A percentile compares a stretch with the other conserved stretches of the same genome.
phyloP scores from a whole-genome alignment of 2,113 vertebrate species.

The Gulo gulo region DNA sequence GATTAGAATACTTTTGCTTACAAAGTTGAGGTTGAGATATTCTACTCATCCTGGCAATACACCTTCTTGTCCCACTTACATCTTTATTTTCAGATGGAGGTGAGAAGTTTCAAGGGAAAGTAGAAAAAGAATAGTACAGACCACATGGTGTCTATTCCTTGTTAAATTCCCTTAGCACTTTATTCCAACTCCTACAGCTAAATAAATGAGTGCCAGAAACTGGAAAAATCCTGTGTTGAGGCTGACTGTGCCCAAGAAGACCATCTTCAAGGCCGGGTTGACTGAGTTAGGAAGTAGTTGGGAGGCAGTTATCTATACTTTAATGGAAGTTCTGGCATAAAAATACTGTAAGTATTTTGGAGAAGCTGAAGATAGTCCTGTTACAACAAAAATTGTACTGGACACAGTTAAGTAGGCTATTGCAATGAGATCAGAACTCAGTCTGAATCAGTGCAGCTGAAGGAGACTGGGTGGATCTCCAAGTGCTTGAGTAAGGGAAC shows the following conservation, averaged over 20 bases:
- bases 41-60: background rate
- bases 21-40: background rate
- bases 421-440: background rate
- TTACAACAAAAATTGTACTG: background rate
- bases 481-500: background rate
- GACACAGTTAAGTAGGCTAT: background rate
- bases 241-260: background rate
- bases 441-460: background rate
- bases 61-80: background rate
- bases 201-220: background rate
- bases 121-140: background rate
- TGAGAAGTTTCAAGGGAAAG: background rate
- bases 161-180: background rate
- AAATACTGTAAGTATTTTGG: background rate
- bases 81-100: background rate
- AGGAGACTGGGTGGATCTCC: background rate
- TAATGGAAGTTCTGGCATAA: background rate
- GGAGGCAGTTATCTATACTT: background rate
- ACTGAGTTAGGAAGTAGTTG: background rate
- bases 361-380: background rate
- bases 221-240: background rate
- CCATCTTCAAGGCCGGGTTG: too few species aligned
- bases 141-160: rapidly evolving
- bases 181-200: background rate
- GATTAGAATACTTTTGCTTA: background rate